Base-by-base conservation (phyloP, 2,797 vertebrate genomes). In the Cyclura pinguis region DNA sequence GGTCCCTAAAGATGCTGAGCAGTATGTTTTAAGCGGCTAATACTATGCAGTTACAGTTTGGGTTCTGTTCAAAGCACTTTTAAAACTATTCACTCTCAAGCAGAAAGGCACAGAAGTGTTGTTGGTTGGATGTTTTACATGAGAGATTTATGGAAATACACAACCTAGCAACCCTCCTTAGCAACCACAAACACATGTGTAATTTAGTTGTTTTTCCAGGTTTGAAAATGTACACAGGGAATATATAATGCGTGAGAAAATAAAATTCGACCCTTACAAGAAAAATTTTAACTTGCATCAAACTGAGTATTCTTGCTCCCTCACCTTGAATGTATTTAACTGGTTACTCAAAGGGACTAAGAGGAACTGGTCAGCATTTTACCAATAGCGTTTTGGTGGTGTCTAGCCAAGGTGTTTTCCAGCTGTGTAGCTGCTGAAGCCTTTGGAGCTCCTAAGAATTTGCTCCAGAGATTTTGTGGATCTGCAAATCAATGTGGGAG, bases 121-220 rank as follows among this genome's bases (percentile, higher is more conserved):
- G 50, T 47, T 47, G 2, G 42, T 18, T 42, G 62, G 35, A 92
- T 24, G 78, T 42, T 12, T 47, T 47, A 10, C 42, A 76, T 38
- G 18, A 0, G 0, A 88, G 84, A 59, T 82, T 52, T 90, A 88
- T 0, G 16, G 59, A 88, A 86, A 76, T 80, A 29, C 78, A 90
- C 4, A 89, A 86, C 93, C 87, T 87, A 90, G 78, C 88, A 94
- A 92, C 81, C 38, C 84, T 50, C 3, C 52, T 5, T 13, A 59
- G 42, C 7, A 80, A 73, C 76, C 32, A 76, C 47, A 72, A 47
- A n/a, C 55, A n/a, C 32, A 64, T 20, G 20, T 55, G 62, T 57
- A 1, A 3, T 52, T 62, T 67, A 18, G 38, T 69, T 88, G 55
- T 16, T 85, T 72, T 86, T 20, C 6, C n/a, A 88, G 55, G 74